Evolutionary conservation across 2,113 vertebrate genomes (phyloP), one percentile per base, ranked within the genome.

Genomic region (Riparia riparia): DNA sequence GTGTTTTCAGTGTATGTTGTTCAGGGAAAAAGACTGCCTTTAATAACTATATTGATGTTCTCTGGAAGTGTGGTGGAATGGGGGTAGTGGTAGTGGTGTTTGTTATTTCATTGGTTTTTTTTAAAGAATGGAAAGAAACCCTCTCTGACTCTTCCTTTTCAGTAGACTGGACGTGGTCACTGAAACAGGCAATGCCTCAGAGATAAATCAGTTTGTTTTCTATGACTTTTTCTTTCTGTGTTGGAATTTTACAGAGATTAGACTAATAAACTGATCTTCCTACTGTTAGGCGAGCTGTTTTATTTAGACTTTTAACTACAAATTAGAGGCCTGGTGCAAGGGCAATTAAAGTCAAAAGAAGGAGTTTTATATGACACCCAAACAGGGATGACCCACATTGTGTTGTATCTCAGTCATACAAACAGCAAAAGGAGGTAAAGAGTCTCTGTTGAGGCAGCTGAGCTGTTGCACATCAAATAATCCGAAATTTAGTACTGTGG

Each of bases 261-360:
- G 34, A 26, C 74, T 93, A 80, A 93, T 63, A 39, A 88, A 80
- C 76, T 82, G 26, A 28, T 94, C 29, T 45, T n/a, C 68, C 45
- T 60, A 44, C 84, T 86, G 16, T 53, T 93, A 90, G 87, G 53
- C 68, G 31, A 69, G 73, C 39, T 95, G 29, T 82, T 95, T 94
- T 82, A 83, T 77, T 82, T 84, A 82, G 80, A 78, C 74, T 74
- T 93, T 44, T 63, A 86, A 51, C 39, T 83, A 83, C 90, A 90
- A 83, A 90, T 93, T 90, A 92, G 83, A 88, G 92, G 44, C 76
- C 74, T 94, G 17, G 25, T 90, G n/a, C 63, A 82, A 81, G 51
- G 39, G 42, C 90, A 83, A 1, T 78, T 81, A 49, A 90, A 94
- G 79, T 60, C 51, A 86, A 19, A 39, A 86, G 17, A 37, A 85